A percentile compares a stretch with the other conserved stretches of the same genome.
phyloP scores from a whole-genome alignment of 2,113 vertebrate genomes.

The Elanus axillaris region DNA sequence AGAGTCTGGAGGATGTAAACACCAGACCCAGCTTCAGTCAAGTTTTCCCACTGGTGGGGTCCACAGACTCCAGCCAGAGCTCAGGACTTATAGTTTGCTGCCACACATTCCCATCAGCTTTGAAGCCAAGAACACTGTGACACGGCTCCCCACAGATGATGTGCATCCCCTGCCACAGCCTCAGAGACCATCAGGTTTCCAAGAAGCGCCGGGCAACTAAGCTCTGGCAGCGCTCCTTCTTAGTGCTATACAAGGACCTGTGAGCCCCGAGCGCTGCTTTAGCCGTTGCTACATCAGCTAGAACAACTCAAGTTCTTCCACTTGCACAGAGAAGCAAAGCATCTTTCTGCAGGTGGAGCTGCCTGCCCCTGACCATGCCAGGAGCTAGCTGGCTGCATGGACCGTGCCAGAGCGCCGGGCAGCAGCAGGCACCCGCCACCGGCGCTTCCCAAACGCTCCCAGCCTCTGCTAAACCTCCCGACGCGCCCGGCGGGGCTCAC shows the following conservation, averaged over 20 bases:
- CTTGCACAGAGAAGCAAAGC: background rate
- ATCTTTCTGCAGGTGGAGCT: background rate
- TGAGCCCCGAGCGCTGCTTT: accelerated
- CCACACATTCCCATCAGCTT: background rate
- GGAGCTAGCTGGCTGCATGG: background rate
- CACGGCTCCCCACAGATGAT: accelerated
- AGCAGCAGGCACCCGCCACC: accelerated
- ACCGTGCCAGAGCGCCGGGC: accelerated
- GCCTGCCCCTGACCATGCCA: accelerated
- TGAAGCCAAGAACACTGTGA: background rate
- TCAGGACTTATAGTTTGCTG: background rate
- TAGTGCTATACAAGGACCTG: accelerated
- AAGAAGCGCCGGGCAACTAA: background rate
- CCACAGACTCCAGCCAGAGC: background rate
- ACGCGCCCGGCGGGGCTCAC: accelerated
- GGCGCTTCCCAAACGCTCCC: background rate
- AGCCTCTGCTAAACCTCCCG: accelerated
- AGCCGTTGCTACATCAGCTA: background rate
- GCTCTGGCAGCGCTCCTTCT: accelerated
- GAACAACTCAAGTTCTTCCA: background rate
- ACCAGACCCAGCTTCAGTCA: background rate
- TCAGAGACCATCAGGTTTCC: background rate
- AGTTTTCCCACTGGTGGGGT: background rate
- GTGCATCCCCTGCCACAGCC: background rate
- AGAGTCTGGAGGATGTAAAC: background rate